These are phyloP conservation scores for Macrotrachela quadricornifera DNA, from an alignment of 1,140 invertebrate species.

Conservation along the genomic window DNA sequence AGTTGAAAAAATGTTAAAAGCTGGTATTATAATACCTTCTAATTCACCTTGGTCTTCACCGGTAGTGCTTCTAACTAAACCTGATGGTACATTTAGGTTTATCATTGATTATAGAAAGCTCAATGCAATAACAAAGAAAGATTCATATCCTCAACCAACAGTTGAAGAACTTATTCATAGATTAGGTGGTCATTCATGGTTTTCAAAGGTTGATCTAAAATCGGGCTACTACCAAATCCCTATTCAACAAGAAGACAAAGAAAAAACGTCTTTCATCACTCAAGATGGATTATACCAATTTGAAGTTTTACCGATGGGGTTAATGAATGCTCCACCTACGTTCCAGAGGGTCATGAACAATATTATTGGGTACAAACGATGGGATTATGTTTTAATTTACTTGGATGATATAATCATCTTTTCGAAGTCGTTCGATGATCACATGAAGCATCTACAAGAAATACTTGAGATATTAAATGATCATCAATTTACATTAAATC, in stretches of 20 bases:
- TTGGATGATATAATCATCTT: not conserved
- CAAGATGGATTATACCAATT: constrained; percentile 1
- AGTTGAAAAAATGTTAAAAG: constrained; percentile 7
- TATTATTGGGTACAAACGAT: no score
- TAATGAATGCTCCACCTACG: constrained; percentile 1
- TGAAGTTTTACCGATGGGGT: not conserved
- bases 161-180: constrained; percentile 11
- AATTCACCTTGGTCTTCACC: constrained; percentile 9
- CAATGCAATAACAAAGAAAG: constrained; percentile 8
- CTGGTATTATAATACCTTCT: constrained; percentile 10
- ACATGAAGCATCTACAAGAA: no score
- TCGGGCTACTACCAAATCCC: not conserved
- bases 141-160: constrained; percentile 4
- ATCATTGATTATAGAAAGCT: constrained; percentile 11
- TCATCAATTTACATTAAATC: constrained; percentile 9
- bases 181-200: not conserved
- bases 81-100: constrained; percentile 9
- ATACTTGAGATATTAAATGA: not conserved
- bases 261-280: constrained; percentile 3
- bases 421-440: no score
- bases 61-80: constrained; percentile 12
- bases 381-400: not conserved
- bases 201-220: no score
- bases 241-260: not conserved
- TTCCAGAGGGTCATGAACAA: constrained; percentile 2